Conservation (phyloP, 2,888 invertebrate species). For the Leptopilina drosophilae region DNA sequence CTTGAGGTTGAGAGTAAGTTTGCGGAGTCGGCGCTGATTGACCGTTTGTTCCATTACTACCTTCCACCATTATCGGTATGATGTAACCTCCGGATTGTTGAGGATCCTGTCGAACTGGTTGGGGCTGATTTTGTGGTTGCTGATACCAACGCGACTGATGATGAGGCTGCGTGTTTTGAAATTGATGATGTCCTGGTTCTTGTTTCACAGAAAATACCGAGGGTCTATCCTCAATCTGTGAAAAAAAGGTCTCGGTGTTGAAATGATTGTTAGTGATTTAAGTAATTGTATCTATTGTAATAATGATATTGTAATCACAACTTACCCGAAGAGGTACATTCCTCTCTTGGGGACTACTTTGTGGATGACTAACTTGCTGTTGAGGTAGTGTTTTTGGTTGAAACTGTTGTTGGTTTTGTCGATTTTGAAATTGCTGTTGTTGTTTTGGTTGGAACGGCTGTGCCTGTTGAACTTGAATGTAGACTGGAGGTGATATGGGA, state of each 20-base stretch:
- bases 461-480: slow-evolving; percentile 57
- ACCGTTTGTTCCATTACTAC: slow-evolving; percentile 65
- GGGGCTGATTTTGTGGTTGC: slow-evolving; percentile 53
- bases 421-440: slow-evolving; percentile 51
- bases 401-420: slow-evolving; percentile 55
- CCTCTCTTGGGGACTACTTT: slow-evolving; percentile 60
- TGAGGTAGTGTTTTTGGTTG: slow-evolving; percentile 48
- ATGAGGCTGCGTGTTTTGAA: slow-evolving; percentile 67
- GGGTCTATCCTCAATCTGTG: slow-evolving; percentile 74
- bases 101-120: slow-evolving; percentile 63
- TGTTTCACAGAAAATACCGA: slow-evolving; percentile 71
- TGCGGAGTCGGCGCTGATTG: slow-evolving; percentile 47
- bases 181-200: slow-evolving; percentile 71
- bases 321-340: slow-evolving; percentile 68
- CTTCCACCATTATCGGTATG: slow-evolving; percentile 85
- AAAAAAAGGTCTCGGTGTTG: background rate
- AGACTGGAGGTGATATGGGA: slow-evolving; percentile 76
- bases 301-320: slow-evolving; percentile 2
- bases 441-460: slow-evolving; percentile 54
- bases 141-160: slow-evolving; percentile 74
- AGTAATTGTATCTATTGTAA: too few relatives aligned
- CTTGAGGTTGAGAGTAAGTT: slow-evolving; percentile 65
- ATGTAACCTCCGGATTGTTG: slow-evolving; percentile 78
- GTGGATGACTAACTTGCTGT: slow-evolving; percentile 57
- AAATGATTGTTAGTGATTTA: too few relatives aligned